Evolutionary conservation across 2,113 vertebrate genomes (phyloP).

Genomic region (Laticauda colubrina): DNA sequence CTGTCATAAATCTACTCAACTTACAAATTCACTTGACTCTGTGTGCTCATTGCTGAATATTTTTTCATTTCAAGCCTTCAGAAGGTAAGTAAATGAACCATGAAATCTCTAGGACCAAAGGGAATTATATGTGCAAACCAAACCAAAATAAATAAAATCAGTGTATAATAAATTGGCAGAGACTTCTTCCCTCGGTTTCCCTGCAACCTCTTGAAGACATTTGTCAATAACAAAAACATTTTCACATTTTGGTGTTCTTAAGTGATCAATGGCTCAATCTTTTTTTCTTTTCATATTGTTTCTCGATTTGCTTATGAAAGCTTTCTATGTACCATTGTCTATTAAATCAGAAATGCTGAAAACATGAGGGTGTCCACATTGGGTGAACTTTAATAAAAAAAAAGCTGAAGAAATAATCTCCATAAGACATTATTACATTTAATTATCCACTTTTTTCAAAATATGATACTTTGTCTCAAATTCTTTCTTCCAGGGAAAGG

Average conservation of each 20-base stretch:
- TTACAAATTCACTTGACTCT: constrained; percentile 52
- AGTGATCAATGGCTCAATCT: constrained; percentile 39
- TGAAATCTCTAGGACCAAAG: constrained; percentile 41
- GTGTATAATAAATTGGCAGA: constrained; percentile 31
- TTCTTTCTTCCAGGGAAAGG: background rate
- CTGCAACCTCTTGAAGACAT: constrained; percentile 24
- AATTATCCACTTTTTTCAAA: background rate
- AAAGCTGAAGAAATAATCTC: background rate
- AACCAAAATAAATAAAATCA: constrained; percentile 38
- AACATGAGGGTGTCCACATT: background rate
- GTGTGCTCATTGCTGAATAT: constrained; percentile 34
- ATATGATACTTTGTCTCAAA: background rate
- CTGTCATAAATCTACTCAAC: constrained; percentile 24
- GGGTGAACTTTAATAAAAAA: constrained; percentile 42
- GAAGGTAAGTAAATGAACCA: constrained; percentile 47
- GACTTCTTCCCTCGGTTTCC: background rate
- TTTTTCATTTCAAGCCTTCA: constrained; percentile 39
- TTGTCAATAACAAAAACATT: constrained; percentile 35
- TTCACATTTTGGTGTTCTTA: constrained; percentile 43
- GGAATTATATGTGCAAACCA: constrained; percentile 31
- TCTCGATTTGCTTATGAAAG: constrained; percentile 27
- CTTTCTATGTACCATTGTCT: constrained; percentile 30
- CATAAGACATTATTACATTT: background rate
- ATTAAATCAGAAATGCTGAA: constrained; percentile 22
- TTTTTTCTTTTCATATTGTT: constrained; percentile 25